Evolutionary conservation across 2,113 vertebrate species (phyloP).

Genomic region (Tragelaphus buxtoni): DNA sequence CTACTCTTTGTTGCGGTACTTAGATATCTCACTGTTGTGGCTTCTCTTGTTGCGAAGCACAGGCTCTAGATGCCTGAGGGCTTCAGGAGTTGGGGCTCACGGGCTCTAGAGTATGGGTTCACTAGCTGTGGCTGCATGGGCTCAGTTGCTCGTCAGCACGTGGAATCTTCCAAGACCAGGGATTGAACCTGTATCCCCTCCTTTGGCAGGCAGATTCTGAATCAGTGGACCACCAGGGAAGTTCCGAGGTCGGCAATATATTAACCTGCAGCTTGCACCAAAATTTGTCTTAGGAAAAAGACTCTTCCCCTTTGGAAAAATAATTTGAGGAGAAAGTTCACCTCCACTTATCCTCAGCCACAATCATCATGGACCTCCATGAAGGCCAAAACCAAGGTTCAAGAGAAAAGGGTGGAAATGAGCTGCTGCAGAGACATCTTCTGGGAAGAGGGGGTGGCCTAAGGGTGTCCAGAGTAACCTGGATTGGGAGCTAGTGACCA

Average conservation of each 20-base stretch:
- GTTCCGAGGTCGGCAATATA: not conserved
- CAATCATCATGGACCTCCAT: not conserved
- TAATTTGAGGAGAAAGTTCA: not conserved
- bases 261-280: not conserved
- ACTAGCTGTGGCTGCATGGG: not conserved
- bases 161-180: not conserved
- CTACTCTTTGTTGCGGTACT: not conserved
- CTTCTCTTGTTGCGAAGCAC: not conserved
- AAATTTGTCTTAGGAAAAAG: not conserved
- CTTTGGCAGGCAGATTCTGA: not conserved
- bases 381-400: not conserved
- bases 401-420: not conserved
- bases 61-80: not conserved
- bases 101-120: not conserved
- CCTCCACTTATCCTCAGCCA: not conserved
- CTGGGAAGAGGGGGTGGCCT: not conserved
- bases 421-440: not conserved
- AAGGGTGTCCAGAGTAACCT: not conserved
- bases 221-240: not conserved
- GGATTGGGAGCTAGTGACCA: not conserved
- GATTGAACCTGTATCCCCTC: not conserved
- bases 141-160: not conserved
- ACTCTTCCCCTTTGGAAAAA: not conserved
- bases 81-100: not conserved
- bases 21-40: not conserved